Conservation (phyloP, 2,113 vertebrate species). For the Isurus oxyrinchus region DNA sequence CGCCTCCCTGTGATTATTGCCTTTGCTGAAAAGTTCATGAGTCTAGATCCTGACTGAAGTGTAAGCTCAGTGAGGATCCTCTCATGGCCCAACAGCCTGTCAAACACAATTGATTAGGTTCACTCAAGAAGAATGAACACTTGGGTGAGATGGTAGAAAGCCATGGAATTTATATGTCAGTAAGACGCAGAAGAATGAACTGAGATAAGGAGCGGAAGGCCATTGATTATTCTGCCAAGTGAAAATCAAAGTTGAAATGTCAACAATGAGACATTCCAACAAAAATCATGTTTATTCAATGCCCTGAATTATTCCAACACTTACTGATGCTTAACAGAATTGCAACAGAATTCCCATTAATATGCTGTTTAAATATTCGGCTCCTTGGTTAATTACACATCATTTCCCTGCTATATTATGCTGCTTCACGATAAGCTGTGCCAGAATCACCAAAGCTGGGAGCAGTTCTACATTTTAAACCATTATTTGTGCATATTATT, state of each 20-base stretch:
- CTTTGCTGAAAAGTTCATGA: background rate
- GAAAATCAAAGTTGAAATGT: background rate
- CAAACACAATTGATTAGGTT: background rate
- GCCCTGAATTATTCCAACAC: background rate
- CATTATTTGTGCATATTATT: background rate
- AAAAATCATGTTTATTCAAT: conserved; percentile 14
- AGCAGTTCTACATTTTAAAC: background rate
- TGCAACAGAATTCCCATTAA: background rate
- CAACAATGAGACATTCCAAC: background rate
- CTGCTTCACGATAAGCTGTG: background rate
- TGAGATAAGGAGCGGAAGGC: background rate
- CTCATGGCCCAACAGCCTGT: background rate
- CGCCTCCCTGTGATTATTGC: background rate
- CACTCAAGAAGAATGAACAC: background rate
- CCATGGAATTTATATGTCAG: background rate
- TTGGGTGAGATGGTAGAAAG: background rate
- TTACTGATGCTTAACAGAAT: background rate
- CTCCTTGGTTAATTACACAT: background rate
- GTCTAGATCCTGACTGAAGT: background rate
- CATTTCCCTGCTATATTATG: background rate
- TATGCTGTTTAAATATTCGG: conserved; percentile 1
- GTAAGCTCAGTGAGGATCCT: background rate
- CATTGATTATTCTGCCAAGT: background rate
- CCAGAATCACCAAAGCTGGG: background rate
- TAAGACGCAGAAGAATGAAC: background rate